Conservation (phyloP, 2,113 vertebrate species). For the Phoenicopterus ruber region DNA sequence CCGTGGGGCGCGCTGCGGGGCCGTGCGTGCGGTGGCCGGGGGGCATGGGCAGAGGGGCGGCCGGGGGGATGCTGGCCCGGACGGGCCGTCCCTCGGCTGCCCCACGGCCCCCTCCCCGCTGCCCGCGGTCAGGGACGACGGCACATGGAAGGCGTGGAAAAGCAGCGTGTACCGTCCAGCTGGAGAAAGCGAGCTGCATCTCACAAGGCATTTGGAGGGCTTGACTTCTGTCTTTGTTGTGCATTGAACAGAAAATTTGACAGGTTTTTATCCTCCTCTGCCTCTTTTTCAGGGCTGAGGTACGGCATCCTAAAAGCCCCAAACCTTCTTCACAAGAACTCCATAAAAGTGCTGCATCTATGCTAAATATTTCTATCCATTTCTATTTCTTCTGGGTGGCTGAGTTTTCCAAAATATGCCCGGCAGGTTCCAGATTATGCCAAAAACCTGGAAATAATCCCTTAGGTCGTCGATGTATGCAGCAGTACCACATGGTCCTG, state of each 20-base stretch:
- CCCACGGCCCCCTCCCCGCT: not conserved
- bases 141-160: accelerated
- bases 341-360: not conserved
- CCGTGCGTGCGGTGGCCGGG: not conserved
- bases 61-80: not conserved
- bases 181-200: too few species aligned
- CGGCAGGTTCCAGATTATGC: not conserved
- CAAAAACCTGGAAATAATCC: not conserved
- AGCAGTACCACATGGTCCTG: not conserved
- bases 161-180: not conserved
- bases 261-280: not conserved
- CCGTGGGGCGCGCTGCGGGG: too few species aligned
- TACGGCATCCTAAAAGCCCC: too few species aligned
- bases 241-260: too few species aligned
- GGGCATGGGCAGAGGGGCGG: not conserved
- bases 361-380: not conserved
- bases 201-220: not conserved
- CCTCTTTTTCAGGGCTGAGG: not conserved
- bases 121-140: not conserved
- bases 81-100: not conserved
- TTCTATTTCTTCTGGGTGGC: not conserved
- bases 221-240: not conserved
- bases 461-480: accelerated
- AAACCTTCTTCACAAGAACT: not conserved
- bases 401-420: not conserved